A percentile compares a stretch with the other conserved stretches of the same genome.
phyloP scores from a whole-genome alignment of 2,888 invertebrate species.

The Kryphioiulus occultus region DNA sequence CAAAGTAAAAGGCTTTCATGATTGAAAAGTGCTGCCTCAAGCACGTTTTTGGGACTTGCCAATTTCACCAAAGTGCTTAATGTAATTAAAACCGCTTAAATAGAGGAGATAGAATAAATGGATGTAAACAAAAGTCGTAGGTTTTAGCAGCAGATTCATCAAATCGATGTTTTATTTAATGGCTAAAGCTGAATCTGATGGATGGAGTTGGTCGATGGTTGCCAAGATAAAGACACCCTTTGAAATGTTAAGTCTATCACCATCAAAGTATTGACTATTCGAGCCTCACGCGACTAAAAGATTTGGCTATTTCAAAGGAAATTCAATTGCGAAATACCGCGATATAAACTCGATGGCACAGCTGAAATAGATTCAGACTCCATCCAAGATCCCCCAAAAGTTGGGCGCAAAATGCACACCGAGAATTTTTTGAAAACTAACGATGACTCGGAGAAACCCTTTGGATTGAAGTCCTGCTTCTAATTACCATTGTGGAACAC shows the following conservation, averaged over 20 bases:
- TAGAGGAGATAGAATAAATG: neutral
- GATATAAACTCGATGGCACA: neutral
- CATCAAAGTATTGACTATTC: slow-evolving; percentile 1
- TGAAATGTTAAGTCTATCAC: slow-evolving; percentile 9
- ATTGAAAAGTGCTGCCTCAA: neutral
- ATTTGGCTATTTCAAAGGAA: neutral
- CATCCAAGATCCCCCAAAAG: neutral
- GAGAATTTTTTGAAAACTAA: neutral
- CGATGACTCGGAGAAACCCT: neutral
- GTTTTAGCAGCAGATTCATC: neutral
- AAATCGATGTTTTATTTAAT: slow-evolving; percentile 23
- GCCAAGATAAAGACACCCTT: neutral
- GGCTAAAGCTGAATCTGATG: neutral
- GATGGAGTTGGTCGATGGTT: neutral
- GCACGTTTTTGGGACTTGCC: neutral
- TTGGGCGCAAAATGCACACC: neutral
- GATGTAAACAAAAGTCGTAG: neutral
- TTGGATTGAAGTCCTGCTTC: neutral
- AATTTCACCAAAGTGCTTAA: slow-evolving; percentile 3
- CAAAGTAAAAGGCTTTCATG: neutral
- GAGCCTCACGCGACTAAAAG: neutral
- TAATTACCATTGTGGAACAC: neutral
- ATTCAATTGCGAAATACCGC: neutral
- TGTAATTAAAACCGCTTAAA: neutral
- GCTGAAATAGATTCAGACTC: neutral